A percentile compares a stretch with the other conserved stretches of the same genome.
Evolutionary conservation across 2,113 vertebrate species (phyloP).

Genomic region (Rhinogobius similis): DNA sequence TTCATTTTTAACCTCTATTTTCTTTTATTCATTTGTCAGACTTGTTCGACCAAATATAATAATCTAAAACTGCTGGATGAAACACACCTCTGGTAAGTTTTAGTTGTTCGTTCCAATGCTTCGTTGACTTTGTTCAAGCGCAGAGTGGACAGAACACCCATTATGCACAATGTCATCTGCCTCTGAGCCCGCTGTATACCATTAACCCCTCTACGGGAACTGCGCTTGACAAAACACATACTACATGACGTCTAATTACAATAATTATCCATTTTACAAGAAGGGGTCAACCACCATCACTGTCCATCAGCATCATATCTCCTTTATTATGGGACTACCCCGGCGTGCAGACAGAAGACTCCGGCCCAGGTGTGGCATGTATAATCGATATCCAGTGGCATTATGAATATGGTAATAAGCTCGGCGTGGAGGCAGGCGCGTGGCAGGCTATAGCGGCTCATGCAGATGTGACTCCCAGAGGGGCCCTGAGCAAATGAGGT

Average conservation of each 20-base stretch:
- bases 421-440: conserved; percentile 51
- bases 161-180: conserved; percentile 24
- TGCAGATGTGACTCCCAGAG: conserved; percentile 67
- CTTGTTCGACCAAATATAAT: not conserved
- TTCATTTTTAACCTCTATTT: too few relatives aligned
- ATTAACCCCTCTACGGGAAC: conserved; percentile 30
- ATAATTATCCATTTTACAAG: conserved; percentile 43
- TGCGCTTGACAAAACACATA: conserved; percentile 41
- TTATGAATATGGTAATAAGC: conserved; percentile 75
- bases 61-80: not conserved
- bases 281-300: conserved; percentile 33
- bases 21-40: not conserved
- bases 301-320: conserved; percentile 34
- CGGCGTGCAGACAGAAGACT: conserved; percentile 42
- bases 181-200: conserved; percentile 11
- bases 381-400: conserved; percentile 65
- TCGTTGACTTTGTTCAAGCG: not conserved
- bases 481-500: conserved; percentile 72
- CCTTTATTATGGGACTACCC: conserved; percentile 15
- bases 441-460: conserved; percentile 45
- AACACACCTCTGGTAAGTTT: not conserved
- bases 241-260: conserved; percentile 38
- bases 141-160: conserved; percentile 30
- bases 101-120: not conserved
- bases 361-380: conserved; percentile 70